Evolutionary conservation across 1,140 invertebrate species (phyloP).

Genomic region (Drosophila teissieri): DNA sequence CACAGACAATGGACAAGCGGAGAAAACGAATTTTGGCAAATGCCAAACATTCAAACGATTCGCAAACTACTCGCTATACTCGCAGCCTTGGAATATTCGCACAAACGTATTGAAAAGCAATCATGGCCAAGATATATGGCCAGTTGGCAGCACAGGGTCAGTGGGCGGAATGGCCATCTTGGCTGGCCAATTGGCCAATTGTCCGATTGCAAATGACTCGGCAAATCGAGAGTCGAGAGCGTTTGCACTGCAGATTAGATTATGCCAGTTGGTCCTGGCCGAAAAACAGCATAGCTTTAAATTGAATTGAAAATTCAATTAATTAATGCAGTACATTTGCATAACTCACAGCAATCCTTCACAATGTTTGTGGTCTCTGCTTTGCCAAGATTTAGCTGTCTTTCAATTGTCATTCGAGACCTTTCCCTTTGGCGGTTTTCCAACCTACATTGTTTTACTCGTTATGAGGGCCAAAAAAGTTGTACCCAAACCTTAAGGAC

Average conservation of each 20-base stretch:
- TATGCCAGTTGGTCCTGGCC: conserved; percentile 1
- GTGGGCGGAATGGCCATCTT: conserved; percentile 6
- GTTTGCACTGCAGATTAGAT: conserved; percentile 23
- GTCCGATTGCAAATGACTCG: conserved; percentile 35
- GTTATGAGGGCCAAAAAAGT: neutral
- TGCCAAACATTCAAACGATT: conserved; percentile 47
- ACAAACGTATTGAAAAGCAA: conserved; percentile 49
- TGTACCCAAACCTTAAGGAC: neutral
- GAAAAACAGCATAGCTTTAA: conserved; percentile 2
- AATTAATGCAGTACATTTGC: conserved; percentile 26
- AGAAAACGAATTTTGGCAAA: conserved; percentile 42
- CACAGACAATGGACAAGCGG: conserved; percentile 8
- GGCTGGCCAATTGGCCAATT: conserved; percentile 35
- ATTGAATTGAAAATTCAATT: conserved; percentile 39
- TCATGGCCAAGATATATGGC: conserved; percentile 55
- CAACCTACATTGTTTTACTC: conserved; percentile 9
- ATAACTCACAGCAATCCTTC: conserved; percentile 6
- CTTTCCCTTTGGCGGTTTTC: conserved; percentile 6
- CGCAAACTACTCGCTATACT: neutral
- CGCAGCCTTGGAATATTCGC: conserved; percentile 35
- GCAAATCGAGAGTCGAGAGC: conserved; percentile 37
- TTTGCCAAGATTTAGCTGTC: conserved; percentile 17
- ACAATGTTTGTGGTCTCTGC: conserved; percentile 8
- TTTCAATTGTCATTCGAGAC: conserved; percentile 37
- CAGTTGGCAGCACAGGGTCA: conserved; percentile 41